A percentile compares a stretch with the other conserved stretches of the same genome.
Conservation (phyloP, 2,797 vertebrate genomes). For the Leptoclinus maculatus region DNA sequence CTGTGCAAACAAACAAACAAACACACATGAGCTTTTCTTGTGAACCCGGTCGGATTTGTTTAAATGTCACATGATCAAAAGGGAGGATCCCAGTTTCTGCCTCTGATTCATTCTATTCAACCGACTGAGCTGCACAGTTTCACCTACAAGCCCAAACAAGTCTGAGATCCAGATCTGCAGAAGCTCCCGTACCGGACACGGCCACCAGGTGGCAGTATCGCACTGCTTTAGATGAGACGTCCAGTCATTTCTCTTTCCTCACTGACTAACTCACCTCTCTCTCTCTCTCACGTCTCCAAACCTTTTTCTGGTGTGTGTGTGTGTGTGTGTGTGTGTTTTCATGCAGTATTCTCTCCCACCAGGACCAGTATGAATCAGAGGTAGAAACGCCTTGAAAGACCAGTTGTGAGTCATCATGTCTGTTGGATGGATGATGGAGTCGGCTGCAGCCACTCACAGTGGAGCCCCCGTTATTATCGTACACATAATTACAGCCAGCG, state of each 20-base stretch:
- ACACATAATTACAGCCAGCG: conserved; percentile 71
- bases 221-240: neutral
- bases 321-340: neutral
- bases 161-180: neutral
- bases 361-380: conserved; percentile 61
- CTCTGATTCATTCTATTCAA: conserved; percentile 33
- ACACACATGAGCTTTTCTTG: neutral
- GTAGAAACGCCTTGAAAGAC: conserved; percentile 62
- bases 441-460: conserved; percentile 55
- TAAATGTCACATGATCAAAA: conserved; percentile 23
- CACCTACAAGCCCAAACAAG: conserved; percentile 39
- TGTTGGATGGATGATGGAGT: conserved; percentile 60
- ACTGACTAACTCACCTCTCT: conserved; percentile 10
- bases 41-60: neutral
- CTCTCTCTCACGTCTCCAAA: conserved; percentile 1
- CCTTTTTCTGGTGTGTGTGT: conserved; percentile 10
- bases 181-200: neutral
- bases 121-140: conserved; percentile 1
- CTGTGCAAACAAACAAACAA: conserved; percentile 62
- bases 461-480: conserved; percentile 61
- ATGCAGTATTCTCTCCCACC: conserved; percentile 21
- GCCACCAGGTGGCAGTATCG: conserved; percentile 81
- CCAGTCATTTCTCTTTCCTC: conserved; percentile 11
- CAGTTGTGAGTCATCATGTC: conserved; percentile 77
- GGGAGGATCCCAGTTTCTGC: conserved; percentile 20